Conservation (phyloP, 2,113 vertebrate species). For the Alligator mississippiensis region DNA sequence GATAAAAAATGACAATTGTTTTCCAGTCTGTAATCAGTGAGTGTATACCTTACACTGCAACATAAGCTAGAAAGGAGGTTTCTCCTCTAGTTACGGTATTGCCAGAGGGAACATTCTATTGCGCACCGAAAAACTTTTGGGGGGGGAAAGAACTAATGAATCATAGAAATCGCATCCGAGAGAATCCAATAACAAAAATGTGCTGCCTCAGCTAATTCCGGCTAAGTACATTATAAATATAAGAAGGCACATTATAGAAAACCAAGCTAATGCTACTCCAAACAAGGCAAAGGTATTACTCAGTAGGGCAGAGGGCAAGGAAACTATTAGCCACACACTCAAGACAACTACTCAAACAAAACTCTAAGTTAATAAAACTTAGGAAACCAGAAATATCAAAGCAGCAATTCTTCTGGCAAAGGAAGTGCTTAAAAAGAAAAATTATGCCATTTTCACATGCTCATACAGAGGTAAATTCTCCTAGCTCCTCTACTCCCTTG, state of each 20-base stretch:
- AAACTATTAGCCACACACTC: neutral
- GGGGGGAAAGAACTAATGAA: neutral
- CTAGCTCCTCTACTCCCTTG: neutral
- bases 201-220: neutral
- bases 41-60: neutral
- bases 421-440: neutral
- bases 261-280: neutral
- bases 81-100: neutral
- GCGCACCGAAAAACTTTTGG: neutral
- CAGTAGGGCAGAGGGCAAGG: neutral
- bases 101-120: neutral
- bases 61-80: neutral
- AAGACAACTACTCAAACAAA: neutral
- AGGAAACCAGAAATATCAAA: neutral
- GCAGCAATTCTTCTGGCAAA: neutral
- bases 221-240: neutral
- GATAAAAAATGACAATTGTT: neutral
- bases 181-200: neutral
- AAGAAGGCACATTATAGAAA: neutral
- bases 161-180: neutral
- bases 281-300: neutral
- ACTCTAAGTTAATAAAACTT: neutral
- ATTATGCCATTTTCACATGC: neutral
- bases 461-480: fast-evolving
- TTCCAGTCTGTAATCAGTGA: neutral